These are phyloP conservation scores for Campoplex nolae DNA, from an alignment of 2,888 invertebrate species.

Conservation along the genomic window DNA sequence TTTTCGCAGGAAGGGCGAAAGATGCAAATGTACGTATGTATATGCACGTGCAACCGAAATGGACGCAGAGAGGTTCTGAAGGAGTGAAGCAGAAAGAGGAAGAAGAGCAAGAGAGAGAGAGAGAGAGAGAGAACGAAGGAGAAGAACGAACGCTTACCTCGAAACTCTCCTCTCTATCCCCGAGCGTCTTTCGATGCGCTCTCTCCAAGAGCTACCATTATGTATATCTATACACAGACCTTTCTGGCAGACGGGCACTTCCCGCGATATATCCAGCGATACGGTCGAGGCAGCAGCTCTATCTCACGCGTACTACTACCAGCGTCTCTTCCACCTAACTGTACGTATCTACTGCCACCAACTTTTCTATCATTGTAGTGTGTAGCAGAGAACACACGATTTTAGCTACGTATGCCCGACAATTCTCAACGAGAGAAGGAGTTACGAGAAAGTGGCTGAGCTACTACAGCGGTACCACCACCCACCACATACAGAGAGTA, in stretches of 20 bases:
- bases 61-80: conserved; percentile 30
- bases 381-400: conserved; percentile 9
- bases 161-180: conserved; percentile 49
- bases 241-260: conserved; percentile 64
- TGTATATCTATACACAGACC: conserved; percentile 21
- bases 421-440: conserved; percentile 53
- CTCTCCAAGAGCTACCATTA: conserved; percentile 31
- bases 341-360: conserved; percentile 5
- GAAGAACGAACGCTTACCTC: conserved; percentile 60
- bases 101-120: not conserved
- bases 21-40: conserved; percentile 63
- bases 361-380: conserved; percentile 17
- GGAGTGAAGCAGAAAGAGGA: conserved; percentile 5
- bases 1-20: conserved; percentile 20
- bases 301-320: conserved; percentile 54
- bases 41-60: conserved; percentile 19
- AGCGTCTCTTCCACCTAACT: conserved; percentile 35
- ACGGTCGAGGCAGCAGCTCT: conserved; percentile 64
- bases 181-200: conserved; percentile 62
- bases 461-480: conserved; percentile 4
- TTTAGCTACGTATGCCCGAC: conserved; percentile 40
- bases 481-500: conserved; percentile 11
- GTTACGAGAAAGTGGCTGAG: conserved; percentile 54
- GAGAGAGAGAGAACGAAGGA: conserved; percentile 19
- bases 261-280: conserved; percentile 68